phyloP scores from a whole-genome alignment of 2,888 invertebrate genomes.

The Tipula lateralis region DNA sequence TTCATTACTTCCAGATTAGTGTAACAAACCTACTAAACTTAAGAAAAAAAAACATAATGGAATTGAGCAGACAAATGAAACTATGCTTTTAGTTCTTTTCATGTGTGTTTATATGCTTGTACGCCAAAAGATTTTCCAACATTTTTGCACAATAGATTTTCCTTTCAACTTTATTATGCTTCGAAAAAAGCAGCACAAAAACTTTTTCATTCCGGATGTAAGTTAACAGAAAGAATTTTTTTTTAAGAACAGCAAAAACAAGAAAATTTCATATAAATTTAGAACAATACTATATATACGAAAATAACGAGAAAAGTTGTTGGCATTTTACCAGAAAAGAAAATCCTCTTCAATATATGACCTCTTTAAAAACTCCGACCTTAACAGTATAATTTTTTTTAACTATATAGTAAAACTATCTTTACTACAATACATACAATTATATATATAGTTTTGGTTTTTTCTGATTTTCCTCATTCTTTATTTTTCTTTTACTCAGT shows the following conservation, averaged over 20 bases:
- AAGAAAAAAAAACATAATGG: neutral
- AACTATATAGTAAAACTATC: neutral
- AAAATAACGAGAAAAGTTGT: neutral
- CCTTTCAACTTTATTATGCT: neutral
- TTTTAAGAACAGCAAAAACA: neutral
- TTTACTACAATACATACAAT: neutral
- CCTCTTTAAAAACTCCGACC: neutral
- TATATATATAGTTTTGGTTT: neutral
- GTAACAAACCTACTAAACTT: neutral
- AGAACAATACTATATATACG: neutral
- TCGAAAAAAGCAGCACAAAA: neutral
- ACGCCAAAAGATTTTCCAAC: neutral
- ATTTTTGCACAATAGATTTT: neutral
- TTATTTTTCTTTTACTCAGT: neutral
- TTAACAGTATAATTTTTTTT: neutral
- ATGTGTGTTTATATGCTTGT: neutral
- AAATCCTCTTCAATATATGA: conserved; percentile 1
- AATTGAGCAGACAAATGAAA: neutral
- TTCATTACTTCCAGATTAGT: neutral
- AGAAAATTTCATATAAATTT: neutral
- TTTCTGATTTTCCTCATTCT: neutral
- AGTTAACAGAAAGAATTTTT: neutral
- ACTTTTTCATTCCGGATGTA: neutral
- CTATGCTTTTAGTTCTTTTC: neutral
- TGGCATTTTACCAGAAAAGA: conserved; percentile 11